A percentile compares a stretch with the other conserved stretches of the same genome.
Conservation (phyloP, 1,140 invertebrate genomes). For the Lithobius niger region DNA sequence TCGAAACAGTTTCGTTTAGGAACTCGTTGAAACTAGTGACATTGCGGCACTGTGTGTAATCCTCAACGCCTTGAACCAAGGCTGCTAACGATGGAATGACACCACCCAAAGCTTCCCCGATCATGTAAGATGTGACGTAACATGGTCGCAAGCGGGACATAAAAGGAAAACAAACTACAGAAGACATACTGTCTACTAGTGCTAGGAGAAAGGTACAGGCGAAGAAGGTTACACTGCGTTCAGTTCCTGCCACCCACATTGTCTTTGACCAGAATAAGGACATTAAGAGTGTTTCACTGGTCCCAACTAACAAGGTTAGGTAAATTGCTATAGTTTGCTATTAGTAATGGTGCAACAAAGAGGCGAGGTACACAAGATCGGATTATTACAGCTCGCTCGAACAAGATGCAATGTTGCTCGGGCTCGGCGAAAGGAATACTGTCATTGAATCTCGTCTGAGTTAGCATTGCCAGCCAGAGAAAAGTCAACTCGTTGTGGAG, state of each 20-base stretch:
- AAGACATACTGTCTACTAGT: slow-evolving; percentile 80
- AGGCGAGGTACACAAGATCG: too few species aligned
- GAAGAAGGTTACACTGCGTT: slow-evolving; percentile 58
- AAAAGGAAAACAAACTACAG: slow-evolving; percentile 79
- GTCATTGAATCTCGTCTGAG: too few species aligned
- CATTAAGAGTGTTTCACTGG: slow-evolving; percentile 49
- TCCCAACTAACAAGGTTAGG: slow-evolving; percentile 47
- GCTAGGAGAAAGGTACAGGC: slow-evolving; percentile 62
- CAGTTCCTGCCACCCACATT: slow-evolving; percentile 37
- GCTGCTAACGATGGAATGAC: slow-evolving; percentile 73
- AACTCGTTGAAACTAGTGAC: slow-evolving; percentile 12
- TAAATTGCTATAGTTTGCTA: too few species aligned
- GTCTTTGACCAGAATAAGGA: slow-evolving; percentile 58
- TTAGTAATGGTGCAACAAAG: too few species aligned
- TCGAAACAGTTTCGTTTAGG: neutral
- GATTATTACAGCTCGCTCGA: too few species aligned
- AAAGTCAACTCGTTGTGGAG: too few species aligned
- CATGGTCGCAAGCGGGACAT: slow-evolving; percentile 64
- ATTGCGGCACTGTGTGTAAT: slow-evolving; percentile 39
- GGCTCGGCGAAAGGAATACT: too few species aligned
- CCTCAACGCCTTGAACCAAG: slow-evolving; percentile 53
- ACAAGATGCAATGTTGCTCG: too few species aligned
- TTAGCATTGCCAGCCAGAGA: too few species aligned
- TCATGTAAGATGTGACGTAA: slow-evolving; percentile 51
- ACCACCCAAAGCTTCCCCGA: slow-evolving; percentile 71